phyloP scores from a whole-genome alignment of 2,797 vertebrate genomes.

The Darevskia mixta region DNA sequence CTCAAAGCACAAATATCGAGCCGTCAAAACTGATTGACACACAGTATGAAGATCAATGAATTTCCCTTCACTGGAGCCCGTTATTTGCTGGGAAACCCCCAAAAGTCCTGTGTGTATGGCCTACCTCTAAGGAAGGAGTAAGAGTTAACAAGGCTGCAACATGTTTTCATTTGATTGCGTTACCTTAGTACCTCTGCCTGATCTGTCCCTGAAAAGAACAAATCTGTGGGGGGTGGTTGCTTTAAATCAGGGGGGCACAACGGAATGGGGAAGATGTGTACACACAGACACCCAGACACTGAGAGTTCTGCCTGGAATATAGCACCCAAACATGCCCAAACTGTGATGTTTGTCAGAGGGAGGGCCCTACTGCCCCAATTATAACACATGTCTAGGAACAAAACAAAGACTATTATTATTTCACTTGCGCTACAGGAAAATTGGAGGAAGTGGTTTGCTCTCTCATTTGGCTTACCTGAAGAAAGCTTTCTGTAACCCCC shows the following conservation, averaged over 20 bases:
- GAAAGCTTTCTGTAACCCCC: constrained; percentile 92
- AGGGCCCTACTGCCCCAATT: background rate
- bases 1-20: background rate
- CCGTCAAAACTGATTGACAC: background rate
- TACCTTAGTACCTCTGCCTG: background rate
- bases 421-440: constrained; percentile 12
- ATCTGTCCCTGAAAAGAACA: background rate
- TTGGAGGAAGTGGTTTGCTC: constrained; percentile 33
- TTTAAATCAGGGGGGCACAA: background rate
- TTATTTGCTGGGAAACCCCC: background rate
- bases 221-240: background rate
- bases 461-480: constrained; percentile 85
- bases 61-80: background rate
- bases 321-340: background rate
- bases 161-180: background rate
- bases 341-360: background rate
- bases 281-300: background rate
- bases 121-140: background rate
- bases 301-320: background rate
- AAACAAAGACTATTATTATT: constrained; percentile 24
- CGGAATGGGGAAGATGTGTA: background rate
- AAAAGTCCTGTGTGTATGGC: background rate
- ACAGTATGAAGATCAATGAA: background rate
- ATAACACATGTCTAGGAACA: background rate
- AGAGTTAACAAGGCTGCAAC: background rate